Conservation (phyloP, 2,113 vertebrate species). For the Lipophrys pholis region DNA sequence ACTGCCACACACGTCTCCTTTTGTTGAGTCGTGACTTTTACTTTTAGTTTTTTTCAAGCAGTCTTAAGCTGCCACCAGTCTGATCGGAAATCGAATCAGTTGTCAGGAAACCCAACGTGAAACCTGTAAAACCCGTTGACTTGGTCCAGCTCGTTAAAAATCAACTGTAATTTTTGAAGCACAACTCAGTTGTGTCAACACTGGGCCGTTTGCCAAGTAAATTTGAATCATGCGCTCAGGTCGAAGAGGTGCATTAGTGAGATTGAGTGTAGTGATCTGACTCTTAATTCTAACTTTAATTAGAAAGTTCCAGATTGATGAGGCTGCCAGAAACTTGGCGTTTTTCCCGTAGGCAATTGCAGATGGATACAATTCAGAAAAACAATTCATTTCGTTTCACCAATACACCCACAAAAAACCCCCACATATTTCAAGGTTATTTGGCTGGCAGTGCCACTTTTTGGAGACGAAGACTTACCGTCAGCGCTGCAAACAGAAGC, state of each 20-base stretch:
- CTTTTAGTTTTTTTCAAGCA: slow-evolving; percentile 3
- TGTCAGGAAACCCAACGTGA: slow-evolving; percentile 22
- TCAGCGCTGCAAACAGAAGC: slow-evolving; percentile 64
- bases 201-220: slow-evolving; percentile 10
- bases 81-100: slow-evolving; percentile 16
- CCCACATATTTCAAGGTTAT: slow-evolving; percentile 6
- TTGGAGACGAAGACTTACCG: slow-evolving; percentile 76
- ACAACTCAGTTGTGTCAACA: neutral
- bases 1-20: slow-evolving; percentile 27
- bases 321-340: too few species aligned
- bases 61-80: neutral
- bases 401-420: slow-evolving; percentile 8
- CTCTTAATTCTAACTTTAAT: neutral
- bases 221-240: slow-evolving; percentile 9
- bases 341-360: too few species aligned
- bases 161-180: neutral
- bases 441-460: slow-evolving; percentile 6
- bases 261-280: neutral
- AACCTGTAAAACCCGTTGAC: neutral
- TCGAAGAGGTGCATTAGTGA: slow-evolving; percentile 4
- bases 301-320: too few species aligned
- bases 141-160: neutral
- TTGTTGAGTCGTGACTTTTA: slow-evolving; percentile 28
- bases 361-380: neutral
- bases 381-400: slow-evolving; percentile 10